Evolutionary conservation across 2,113 vertebrate genomes (phyloP), one percentile per base, ranked within the genome.

Genomic region (Dryoscopus gambensis): DNA sequence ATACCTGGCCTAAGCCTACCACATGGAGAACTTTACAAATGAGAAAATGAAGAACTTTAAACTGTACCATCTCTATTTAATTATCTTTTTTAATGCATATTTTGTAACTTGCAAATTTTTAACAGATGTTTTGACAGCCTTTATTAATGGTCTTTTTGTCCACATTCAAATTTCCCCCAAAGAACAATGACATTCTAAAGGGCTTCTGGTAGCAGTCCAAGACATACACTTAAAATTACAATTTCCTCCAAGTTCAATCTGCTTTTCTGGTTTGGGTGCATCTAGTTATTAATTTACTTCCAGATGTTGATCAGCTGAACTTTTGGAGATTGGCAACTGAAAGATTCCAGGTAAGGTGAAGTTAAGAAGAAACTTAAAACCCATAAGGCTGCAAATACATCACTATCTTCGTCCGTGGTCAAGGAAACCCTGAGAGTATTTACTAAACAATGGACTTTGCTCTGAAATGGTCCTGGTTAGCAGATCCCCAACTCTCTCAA

Each of bases 161-260:
- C 81, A 89, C 89, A 95, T 93, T 89, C 93, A 96, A 73, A 94
- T 89, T 84, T 87, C 28, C 62, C 83, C 84, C 74, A 57, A 93
- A 95, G 93, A 96, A 96, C 95, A 97, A 96, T 94, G 93, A 87
- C 87, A 76, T 96, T 95, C 76, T 90, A 92, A 88, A 93, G 83
- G 73, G 64, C 35, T 93, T 92, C 91, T 96, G 93, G 95, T 91
- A 89, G 49, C n/a, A 71, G 49, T 92, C 94, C 95, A 97, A 96
- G 77, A 87, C 94, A 94, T 82, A 96, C 52, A 89, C 80, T 95
- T 94, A 89, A 97, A 96, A 95, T 92, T 90, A 95, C 92, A 81
- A 89, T 84, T 89, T 96, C 53, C 65, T 87, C 74, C 0, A 1
- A 89, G 49, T 65, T 96, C 73, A 91, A 28, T 93, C 44, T 57